A percentile compares a stretch with the other conserved stretches of the same genome.
Conservation (phyloP, 2,888 invertebrate species). For the Acrocyrtus sp. region DNA sequence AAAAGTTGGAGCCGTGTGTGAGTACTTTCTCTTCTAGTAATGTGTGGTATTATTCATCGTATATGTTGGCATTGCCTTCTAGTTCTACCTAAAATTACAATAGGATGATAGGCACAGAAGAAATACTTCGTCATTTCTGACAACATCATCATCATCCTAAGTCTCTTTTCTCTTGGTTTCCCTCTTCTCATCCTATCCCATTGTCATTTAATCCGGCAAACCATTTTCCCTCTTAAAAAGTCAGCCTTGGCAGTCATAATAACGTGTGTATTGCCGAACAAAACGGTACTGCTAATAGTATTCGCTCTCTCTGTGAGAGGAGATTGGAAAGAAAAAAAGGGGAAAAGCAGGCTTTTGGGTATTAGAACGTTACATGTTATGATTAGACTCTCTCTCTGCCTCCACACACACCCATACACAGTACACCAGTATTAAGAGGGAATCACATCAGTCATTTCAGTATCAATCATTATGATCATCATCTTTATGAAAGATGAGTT, state of each 20-base stretch:
- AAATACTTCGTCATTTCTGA: constrained; percentile 3
- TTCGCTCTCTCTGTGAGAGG: constrained; percentile 1
- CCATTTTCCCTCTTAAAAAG: constrained; percentile 41
- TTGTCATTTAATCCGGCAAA: constrained; percentile 48
- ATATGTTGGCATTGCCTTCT: no score
- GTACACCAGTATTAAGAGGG: no score
- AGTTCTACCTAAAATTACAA: no score
- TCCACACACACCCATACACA: no score
- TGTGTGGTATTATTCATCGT: no score
- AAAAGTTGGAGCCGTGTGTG: no score
- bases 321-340: constrained; percentile 6
- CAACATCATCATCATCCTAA: constrained; percentile 19
- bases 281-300: constrained; percentile 29
- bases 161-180: constrained; percentile 9
- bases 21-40: no score
- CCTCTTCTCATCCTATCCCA: constrained; percentile 9
- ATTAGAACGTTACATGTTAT: no score
- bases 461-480: constrained; percentile 41
- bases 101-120: not conserved
- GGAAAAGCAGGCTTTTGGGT: no score
- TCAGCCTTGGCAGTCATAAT: no score
- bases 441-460: constrained; percentile 44
- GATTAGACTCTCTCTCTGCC: no score
- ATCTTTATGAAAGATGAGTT: constrained; percentile 25
- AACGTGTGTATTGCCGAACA: constrained; percentile 38